These are phyloP conservation scores for Sturnus vulgaris DNA, from an alignment of 2,113 vertebrate genomes.

Conservation along the genomic window DNA sequence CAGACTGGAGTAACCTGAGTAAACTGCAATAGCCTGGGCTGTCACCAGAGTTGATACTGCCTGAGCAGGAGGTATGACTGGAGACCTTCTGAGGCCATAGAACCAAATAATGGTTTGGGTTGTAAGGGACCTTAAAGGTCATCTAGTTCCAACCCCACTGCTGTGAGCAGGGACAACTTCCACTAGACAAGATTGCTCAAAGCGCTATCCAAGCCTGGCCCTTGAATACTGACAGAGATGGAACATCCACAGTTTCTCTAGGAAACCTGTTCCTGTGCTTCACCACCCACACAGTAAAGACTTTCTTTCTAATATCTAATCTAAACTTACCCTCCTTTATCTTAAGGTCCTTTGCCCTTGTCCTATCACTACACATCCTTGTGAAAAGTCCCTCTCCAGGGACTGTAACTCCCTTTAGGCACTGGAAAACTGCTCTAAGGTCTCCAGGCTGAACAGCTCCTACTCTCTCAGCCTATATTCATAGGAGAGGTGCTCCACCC, in stretches of 20 bases:
- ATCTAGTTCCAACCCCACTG: background rate
- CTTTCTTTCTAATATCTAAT: background rate
- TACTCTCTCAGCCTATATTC: background rate
- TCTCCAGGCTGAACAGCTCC: background rate
- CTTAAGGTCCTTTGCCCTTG: background rate
- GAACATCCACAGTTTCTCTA: background rate
- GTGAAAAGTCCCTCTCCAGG: background rate
- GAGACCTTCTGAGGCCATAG: background rate
- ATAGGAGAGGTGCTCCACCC: background rate
- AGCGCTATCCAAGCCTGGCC: background rate
- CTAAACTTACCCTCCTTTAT: background rate
- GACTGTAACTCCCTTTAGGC: background rate
- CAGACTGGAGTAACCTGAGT: background rate
- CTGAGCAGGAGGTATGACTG: background rate
- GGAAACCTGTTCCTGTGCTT: background rate
- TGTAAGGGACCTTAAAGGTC: background rate
- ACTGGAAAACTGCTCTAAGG: background rate
- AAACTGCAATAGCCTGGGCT: background rate
- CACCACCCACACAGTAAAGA: background rate
- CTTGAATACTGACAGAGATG: background rate
- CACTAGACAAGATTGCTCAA: background rate
- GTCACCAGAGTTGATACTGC: background rate
- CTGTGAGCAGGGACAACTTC: background rate
- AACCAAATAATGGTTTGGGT: background rate
- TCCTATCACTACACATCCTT: background rate